These are phyloP conservation scores for Proterorhinus semilunaris DNA, from an alignment of 2,113 vertebrate genomes.

Conservation along the genomic window DNA sequence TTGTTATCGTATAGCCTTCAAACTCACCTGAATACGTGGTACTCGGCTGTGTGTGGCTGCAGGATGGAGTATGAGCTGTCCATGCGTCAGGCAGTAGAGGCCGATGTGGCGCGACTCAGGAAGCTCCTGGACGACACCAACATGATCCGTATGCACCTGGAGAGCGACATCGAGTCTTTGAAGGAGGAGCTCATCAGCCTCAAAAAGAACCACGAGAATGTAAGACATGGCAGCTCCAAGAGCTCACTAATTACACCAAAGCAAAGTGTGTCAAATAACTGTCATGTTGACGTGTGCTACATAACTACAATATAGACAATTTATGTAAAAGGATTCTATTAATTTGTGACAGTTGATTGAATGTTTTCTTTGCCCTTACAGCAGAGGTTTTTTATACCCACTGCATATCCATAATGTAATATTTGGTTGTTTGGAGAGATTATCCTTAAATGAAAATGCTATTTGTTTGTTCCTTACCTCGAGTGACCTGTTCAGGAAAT, in stretches of 20 bases:
- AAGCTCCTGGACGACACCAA: constrained; percentile 79
- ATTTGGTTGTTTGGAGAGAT: not conserved
- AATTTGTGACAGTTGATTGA: not conserved
- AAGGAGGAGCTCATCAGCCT: constrained; percentile 83
- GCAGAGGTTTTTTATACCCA: not conserved
- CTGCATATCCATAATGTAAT: not conserved
- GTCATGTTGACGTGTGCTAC: too few species aligned
- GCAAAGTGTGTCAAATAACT: too few species aligned
- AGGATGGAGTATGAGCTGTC: constrained; percentile 74
- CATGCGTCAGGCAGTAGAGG: constrained; percentile 70
- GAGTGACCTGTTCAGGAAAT: constrained; percentile 27
- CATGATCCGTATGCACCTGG: constrained; percentile 70
- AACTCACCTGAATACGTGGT: not conserved
- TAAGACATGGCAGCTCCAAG: constrained; percentile 46
- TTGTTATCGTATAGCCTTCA: not conserved
- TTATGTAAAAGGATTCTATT: not conserved
- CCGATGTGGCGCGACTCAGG: constrained; percentile 73
- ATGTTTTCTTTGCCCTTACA: not conserved
- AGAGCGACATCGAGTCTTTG: constrained; percentile 78
- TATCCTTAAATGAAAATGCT: not conserved
- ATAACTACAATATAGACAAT: too few species aligned
- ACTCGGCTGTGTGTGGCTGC: not conserved
- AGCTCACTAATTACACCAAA: too few species aligned
- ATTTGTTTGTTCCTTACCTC: constrained; percentile 15
- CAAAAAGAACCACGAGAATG: constrained; percentile 82